Conservation (phyloP, 2,888 invertebrate species). For the Scaptomyza caliginosa region DNA sequence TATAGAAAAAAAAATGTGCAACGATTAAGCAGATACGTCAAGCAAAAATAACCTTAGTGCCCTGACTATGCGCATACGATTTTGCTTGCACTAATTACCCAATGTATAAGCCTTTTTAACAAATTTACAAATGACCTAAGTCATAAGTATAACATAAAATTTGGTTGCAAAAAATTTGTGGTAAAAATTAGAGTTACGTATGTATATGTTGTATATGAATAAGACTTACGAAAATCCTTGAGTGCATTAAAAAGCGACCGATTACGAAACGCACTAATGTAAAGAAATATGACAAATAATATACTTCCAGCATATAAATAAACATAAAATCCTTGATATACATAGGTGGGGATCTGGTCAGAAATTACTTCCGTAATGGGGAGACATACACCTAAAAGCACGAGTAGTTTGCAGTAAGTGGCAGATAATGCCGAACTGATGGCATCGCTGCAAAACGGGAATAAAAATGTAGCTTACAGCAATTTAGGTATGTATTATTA, state of each 20-base stretch:
- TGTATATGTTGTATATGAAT: not conserved
- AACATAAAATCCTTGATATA: conserved; percentile 93
- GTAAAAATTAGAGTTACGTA: not conserved
- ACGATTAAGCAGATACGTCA: too few species aligned
- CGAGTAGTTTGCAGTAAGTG: conserved; percentile 92
- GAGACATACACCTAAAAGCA: conserved; percentile 93
- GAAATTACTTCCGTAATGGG: conserved; percentile 95
- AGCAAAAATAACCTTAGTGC: too few species aligned
- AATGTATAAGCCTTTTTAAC: too few species aligned
- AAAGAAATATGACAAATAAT: conserved; percentile 90
- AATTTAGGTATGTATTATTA: not conserved
- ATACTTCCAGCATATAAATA: conserved; percentile 92
- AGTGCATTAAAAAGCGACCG: conserved; percentile 87
- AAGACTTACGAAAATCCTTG: conserved; percentile 84
- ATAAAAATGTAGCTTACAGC: not conserved
- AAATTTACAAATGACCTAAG: not conserved
- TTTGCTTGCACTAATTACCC: too few species aligned
- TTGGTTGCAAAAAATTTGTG: not conserved
- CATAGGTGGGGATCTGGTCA: conserved; percentile 89
- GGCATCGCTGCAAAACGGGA: conserved; percentile 86
- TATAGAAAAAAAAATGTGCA: too few species aligned
- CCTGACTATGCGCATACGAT: too few species aligned
- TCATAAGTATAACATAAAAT: not conserved
- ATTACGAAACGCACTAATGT: conserved; percentile 87
- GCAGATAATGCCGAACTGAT: conserved; percentile 90